Conservation (phyloP, 2,113 vertebrate genomes). For the Danionella cerebrum region DNA sequence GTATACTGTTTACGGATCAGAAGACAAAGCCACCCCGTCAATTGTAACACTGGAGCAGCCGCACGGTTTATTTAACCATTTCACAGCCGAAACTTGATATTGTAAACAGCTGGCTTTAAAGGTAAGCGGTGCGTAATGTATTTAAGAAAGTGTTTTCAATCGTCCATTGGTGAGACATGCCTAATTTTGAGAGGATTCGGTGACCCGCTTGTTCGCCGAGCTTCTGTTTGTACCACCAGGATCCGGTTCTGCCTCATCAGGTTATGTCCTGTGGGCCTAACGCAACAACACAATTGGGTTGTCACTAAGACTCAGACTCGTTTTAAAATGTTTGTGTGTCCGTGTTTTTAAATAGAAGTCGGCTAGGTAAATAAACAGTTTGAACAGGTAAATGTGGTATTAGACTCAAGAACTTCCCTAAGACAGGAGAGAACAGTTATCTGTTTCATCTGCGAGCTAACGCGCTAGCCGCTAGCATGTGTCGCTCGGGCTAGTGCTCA, state of each 20-base stretch:
- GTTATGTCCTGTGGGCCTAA: conserved; percentile 57
- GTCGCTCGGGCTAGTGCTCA: neutral
- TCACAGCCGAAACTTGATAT: conserved; percentile 46
- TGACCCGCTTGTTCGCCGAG: conserved; percentile 58
- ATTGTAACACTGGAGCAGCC: conserved; percentile 63
- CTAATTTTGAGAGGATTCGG: conserved; percentile 51
- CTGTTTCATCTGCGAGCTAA: conserved; percentile 21
- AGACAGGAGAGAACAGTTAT: conserved; percentile 29
- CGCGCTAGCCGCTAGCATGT: conserved; percentile 19
- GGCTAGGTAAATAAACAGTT: too few species aligned
- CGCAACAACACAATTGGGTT: neutral
- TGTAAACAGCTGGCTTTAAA: conserved; percentile 17
- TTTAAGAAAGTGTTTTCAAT: neutral
- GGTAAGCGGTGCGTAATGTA: conserved; percentile 46
- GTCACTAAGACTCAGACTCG: neutral
- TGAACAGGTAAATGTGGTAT: too few species aligned
- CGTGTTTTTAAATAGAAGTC: neutral
- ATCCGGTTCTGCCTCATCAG: conserved; percentile 68
- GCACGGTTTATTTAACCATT: conserved; percentile 65
- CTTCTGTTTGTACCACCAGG: conserved; percentile 42
- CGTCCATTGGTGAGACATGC: conserved; percentile 6
- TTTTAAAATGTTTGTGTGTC: neutral
- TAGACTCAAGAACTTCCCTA: too few species aligned
- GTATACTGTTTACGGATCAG: conserved; percentile 61
- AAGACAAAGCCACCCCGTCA: conserved; percentile 76